phyloP scores from a whole-genome alignment of 2,113 vertebrate genomes.

The Podilymbus podiceps region DNA sequence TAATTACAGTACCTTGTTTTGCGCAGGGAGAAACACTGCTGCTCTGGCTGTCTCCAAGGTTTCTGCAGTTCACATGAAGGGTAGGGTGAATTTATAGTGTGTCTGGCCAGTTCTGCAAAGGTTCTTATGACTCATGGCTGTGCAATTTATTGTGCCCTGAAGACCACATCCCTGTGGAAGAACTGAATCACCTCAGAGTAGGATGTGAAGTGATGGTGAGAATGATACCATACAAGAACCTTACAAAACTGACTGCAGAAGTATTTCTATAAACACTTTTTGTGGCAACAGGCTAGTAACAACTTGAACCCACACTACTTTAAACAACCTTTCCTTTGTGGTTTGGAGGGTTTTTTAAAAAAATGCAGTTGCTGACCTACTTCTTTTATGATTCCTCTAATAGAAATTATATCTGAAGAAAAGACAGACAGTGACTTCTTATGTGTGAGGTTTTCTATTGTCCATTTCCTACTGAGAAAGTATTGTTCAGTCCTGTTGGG shows the following conservation, averaged over 20 bases:
- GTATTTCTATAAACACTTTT: conserved; percentile 5
- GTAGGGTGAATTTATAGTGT: conserved; percentile 51
- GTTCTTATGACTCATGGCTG: conserved; percentile 39
- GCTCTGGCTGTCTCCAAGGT: background rate
- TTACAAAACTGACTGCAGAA: conserved; percentile 13
- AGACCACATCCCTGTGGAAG: conserved; percentile 42
- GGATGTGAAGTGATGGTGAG: conserved; percentile 25
- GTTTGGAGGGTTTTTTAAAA: background rate
- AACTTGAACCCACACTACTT: background rate
- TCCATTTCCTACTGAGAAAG: background rate
- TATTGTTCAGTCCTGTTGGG: background rate
- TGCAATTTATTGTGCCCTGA: background rate
- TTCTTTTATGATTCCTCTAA: background rate
- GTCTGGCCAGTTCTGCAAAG: conserved; percentile 13
- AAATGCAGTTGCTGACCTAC: background rate
- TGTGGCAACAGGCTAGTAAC: conserved; percentile 9
- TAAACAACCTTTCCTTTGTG: background rate
- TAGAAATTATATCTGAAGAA: background rate
- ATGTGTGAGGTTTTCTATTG: background rate
- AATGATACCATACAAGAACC: background rate
- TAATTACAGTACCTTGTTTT: conserved; percentile 44
- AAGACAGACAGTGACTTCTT: background rate
- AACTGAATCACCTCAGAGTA: conserved; percentile 42
- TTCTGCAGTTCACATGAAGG: conserved; percentile 2
- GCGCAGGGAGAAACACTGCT: background rate